These are phyloP conservation scores for Gadopsis bispinosus DNA, from an alignment of 2,797 vertebrate genomes.

Conservation along the genomic window DNA sequence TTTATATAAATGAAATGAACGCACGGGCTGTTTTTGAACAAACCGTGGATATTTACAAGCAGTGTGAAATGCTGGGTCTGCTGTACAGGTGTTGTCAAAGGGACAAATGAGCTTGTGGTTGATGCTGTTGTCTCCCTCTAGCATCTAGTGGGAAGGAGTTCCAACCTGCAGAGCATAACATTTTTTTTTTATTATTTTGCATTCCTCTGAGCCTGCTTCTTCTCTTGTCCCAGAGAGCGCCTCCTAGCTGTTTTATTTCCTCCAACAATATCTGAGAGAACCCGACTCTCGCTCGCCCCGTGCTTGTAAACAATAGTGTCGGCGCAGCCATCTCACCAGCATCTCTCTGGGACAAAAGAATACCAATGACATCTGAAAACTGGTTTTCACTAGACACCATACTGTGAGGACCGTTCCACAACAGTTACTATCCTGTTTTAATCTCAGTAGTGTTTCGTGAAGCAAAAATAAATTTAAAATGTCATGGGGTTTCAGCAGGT, in stretches of 20 bases:
- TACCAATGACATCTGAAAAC: neutral
- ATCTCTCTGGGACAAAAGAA: conserved; percentile 60
- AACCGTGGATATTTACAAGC: conserved; percentile 63
- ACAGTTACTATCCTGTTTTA: neutral
- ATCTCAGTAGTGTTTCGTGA: conserved; percentile 3
- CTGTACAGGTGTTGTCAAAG: conserved; percentile 48
- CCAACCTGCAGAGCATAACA: conserved; percentile 44
- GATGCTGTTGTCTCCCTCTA: conserved; percentile 58
- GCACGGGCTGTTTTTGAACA: conserved; percentile 72
- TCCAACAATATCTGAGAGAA: conserved; percentile 37
- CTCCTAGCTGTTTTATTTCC: conserved; percentile 23
- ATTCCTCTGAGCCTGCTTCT: conserved; percentile 52
- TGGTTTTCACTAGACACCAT: neutral
- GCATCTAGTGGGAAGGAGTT: conserved; percentile 59
- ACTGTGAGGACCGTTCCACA: conserved; percentile 20
- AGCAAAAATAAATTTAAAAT: neutral
- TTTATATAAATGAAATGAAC: conserved; percentile 80
- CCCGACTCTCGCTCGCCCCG: neutral
- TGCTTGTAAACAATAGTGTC: conserved; percentile 33
- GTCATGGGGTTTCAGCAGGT: conserved; percentile 28
- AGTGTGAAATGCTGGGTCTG: conserved; percentile 42
- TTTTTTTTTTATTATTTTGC: neutral
- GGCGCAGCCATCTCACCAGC: conserved; percentile 63
- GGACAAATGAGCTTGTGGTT: conserved; percentile 44
- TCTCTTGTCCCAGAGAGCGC: conserved; percentile 54